Evolutionary conservation across 2,113 vertebrate genomes (phyloP).

Genomic region (Gobio gobio): DNA sequence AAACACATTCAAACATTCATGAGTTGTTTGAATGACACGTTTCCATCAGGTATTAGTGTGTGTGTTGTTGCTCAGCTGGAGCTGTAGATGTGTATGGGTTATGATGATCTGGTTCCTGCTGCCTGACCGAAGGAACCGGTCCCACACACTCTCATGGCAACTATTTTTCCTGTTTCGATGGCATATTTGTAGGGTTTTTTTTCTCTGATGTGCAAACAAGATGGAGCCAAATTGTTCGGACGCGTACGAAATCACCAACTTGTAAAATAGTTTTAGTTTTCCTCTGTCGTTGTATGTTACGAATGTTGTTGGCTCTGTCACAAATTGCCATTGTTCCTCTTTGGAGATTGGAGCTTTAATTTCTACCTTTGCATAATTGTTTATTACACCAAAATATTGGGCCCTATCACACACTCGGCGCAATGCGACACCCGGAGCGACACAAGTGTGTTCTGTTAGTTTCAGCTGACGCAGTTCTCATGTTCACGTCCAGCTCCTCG

Average conservation of each 20-base stretch:
- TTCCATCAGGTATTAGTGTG: conserved; percentile 49
- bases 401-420: no score
- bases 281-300: neutral
- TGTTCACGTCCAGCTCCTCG: no score
- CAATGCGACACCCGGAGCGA: no score
- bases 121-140: neutral
- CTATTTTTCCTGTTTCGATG: neutral
- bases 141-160: neutral
- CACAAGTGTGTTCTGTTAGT: no score
- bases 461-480: no score
- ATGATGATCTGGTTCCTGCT: neutral
- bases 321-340: neutral
- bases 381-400: no score
- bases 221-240: neutral
- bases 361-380: no score
- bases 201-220: neutral
- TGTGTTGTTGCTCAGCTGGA: conserved; percentile 51
- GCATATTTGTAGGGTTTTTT: neutral
- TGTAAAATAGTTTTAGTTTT: neutral
- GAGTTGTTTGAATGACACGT: conserved; percentile 58
- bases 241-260: neutral
- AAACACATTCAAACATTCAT: conserved; percentile 78
- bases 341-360: no score
- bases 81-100: neutral
- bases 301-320: neutral